Evolutionary conservation across 1,140 invertebrate species (phyloP).

Genomic region (Dreissena polymorpha): DNA sequence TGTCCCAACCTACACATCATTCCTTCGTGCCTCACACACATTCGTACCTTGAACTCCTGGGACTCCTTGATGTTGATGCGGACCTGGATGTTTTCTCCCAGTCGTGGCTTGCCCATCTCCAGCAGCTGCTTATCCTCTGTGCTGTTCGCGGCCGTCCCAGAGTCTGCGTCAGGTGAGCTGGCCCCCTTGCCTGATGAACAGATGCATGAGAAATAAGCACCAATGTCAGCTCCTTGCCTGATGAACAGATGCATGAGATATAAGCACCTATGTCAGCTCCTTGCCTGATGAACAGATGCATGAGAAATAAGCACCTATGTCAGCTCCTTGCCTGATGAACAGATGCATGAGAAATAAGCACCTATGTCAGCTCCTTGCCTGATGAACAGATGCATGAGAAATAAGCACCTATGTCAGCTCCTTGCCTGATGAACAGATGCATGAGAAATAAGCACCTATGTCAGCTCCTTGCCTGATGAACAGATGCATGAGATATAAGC

Average conservation of each 20-base stretch:
- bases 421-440: slow-evolving; percentile 27
- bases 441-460: no score
- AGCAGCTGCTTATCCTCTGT: slow-evolving; percentile 89
- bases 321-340: no score
- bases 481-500: not conserved
- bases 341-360: no score
- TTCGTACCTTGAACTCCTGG: slow-evolving; percentile 96
- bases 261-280: no score
- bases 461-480: slow-evolving; percentile 33
- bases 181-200: slow-evolving; percentile 26
- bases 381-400: slow-evolving; percentile 8
- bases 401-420: no score
- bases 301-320: no score
- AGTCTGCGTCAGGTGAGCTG: slow-evolving; percentile 44
- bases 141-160: slow-evolving; percentile 45
- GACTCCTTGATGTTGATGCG: slow-evolving; percentile 97
- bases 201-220: not conserved
- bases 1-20: no score
- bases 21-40: no score
- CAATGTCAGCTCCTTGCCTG: no score
- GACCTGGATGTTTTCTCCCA: slow-evolving; percentile 91
- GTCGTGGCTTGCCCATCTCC: slow-evolving; percentile 92
- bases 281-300: no score
- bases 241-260: no score
- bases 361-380: slow-evolving; percentile 12